Conservation (phyloP, 2,888 invertebrate species). For the Sarcophaga caerulescens region DNA sequence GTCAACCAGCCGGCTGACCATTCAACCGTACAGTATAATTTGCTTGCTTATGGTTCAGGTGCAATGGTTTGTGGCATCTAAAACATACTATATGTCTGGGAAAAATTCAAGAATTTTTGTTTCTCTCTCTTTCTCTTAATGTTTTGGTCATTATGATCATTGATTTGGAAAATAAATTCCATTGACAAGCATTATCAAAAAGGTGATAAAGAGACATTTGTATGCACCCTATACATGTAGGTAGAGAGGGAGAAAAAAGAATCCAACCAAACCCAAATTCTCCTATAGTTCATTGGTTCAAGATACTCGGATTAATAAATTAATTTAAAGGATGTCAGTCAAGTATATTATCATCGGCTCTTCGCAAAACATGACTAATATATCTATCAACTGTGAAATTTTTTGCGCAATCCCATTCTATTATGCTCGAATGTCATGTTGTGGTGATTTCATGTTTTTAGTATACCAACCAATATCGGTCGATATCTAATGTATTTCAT, state of each 20-base stretch:
- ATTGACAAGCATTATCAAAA: neutral
- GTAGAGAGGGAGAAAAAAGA: neutral
- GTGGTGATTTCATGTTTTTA: too few species aligned
- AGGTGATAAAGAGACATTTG: neutral
- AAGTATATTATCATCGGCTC: too few species aligned
- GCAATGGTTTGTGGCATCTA: slow-evolving; percentile 38
- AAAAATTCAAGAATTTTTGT: slow-evolving; percentile 14
- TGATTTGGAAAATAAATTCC: slow-evolving; percentile 24
- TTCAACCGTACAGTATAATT: neutral
- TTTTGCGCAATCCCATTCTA: too few species aligned
- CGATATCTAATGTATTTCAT: too few species aligned
- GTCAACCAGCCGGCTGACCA: neutral
- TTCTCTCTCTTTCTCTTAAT: neutral
- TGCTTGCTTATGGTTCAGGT: slow-evolving; percentile 23
- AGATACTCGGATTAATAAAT: too few species aligned
- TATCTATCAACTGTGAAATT: too few species aligned
- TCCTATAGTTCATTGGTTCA: too few species aligned
- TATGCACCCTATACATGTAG: neutral
- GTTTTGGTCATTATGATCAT: slow-evolving; percentile 7
- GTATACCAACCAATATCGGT: too few species aligned
- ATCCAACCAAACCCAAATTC: too few species aligned
- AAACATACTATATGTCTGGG: slow-evolving; percentile 55
- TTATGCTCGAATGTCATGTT: too few species aligned
- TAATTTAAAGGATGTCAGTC: too few species aligned
- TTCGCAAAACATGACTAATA: too few species aligned